Base-by-base conservation (phyloP, 1,140 invertebrate genomes). In the Drosophila insularis region DNA sequence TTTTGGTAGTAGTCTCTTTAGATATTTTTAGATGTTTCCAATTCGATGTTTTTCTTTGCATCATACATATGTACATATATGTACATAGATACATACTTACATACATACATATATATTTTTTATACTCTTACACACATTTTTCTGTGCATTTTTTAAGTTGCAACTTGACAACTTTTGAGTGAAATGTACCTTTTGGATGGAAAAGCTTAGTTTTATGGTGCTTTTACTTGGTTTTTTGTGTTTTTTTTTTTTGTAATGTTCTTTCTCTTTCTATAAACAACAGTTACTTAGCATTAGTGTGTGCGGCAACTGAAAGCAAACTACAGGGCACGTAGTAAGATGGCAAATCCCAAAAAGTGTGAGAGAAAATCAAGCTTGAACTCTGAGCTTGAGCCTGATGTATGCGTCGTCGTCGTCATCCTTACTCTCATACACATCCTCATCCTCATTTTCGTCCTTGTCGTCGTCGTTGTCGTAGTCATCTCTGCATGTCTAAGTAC, bases 231-330 rank as follows among this genome's bases (percentile, higher is more conserved):
- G 31, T 35, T 11, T 54, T 35, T 64, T 54, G 13, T 23, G 1
- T 11, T 54, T 35, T 39, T 37, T 31, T 63, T 31, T 66, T 37
- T 56, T 19, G n/a, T n/a, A n/a, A n/a, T 23, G n/a, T 5, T 61
- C 13, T 64, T 39, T 74, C 63, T 71, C 67, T 58, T 50, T 74
- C 74, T 66, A 67, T 80, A 86, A 86, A 85, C 81, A 85, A 86
- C 78, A 86, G 81, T 85, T 85, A 85, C 81, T 85, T 86, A 85
- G 81, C 71, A 86, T 85, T 85, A 85, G 78, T 74, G 81, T 66
- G 68, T 71, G 62, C 76, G 74, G 71, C 74, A 75, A 78, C 81
- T 81, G 81, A 86, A 86, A 85, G 81, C 78, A 85, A 86, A 86
- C 70, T 78, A 78, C 81, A 78, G 31, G 68, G 68, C 81, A 85